phyloP scores from a whole-genome alignment of 1,140 invertebrate species.

The Drosophila nigromelanica region DNA sequence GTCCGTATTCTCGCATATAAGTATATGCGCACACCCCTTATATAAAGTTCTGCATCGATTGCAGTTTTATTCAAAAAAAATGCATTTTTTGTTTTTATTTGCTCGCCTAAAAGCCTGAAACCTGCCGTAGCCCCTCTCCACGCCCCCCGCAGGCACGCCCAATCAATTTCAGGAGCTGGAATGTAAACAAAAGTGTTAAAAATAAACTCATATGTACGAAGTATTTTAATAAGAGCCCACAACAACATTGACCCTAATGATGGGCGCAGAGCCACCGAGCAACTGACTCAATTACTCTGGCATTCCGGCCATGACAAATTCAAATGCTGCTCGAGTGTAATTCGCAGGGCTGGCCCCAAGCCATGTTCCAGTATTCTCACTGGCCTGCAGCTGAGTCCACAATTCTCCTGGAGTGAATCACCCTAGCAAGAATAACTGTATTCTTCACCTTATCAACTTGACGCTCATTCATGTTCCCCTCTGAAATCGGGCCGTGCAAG shows the following conservation, averaged over 20 bases:
- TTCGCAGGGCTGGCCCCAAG: conserved; percentile 11
- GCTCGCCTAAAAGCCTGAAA: conserved; percentile 23
- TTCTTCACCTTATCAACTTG: conserved; percentile 20
- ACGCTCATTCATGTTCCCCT: conserved; percentile 4
- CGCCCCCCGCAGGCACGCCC: not conserved
- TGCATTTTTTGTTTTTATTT: conserved; percentile 20
- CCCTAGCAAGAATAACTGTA: not conserved
- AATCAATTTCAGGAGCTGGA: conserved; percentile 28
- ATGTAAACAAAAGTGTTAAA: conserved; percentile 64
- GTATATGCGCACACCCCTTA: not conserved
- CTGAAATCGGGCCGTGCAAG: not conserved
- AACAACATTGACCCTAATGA: conserved; percentile 1
- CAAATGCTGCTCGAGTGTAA: conserved; percentile 49
- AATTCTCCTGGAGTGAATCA: conserved; percentile 15
- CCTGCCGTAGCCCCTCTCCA: not conserved
- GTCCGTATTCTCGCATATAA: conserved; percentile 1
- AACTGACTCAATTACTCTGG: conserved; percentile 56
- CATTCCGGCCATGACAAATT: conserved; percentile 57
- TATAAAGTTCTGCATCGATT: conserved; percentile 58
- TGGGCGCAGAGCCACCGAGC: not conserved
- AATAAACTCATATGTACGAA: conserved; percentile 48
- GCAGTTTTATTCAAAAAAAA: conserved; percentile 52
- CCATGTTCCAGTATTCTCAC: not conserved
- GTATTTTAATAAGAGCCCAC: conserved; percentile 9
- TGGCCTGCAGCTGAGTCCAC: conserved; percentile 23